Percentiles rank a stretch among this genome's conserved stretches.
Conservation (phyloP, 1,140 invertebrate species). For the Caenorhabditis remanei region DNA sequence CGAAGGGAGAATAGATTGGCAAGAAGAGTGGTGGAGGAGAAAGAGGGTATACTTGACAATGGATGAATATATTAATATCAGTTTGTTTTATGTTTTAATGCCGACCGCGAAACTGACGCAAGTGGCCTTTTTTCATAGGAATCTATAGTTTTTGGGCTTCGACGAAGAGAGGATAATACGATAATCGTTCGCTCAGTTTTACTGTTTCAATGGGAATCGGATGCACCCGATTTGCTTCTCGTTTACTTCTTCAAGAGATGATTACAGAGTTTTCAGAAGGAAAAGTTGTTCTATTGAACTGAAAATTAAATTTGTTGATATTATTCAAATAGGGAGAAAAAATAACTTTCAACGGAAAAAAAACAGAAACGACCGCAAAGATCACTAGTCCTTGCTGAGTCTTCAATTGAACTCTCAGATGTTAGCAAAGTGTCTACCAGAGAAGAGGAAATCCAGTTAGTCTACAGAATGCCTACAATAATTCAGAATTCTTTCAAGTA, state of each 20-base stretch:
- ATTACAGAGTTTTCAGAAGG: neutral
- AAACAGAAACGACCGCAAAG: neutral
- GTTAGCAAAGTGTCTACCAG: neutral
- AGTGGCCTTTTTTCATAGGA: neutral
- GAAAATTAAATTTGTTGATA: neutral
- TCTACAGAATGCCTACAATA: neutral
- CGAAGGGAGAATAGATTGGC: neutral
- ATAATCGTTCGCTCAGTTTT: constrained; percentile 40
- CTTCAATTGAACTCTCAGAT: neutral
- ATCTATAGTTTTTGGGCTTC: neutral
- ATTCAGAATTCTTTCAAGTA: constrained; percentile 20
- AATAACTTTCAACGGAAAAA: neutral
- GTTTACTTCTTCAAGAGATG: neutral
- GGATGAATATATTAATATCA: constrained; percentile 40
- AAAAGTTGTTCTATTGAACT: neutral
- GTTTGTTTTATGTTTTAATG: constrained; percentile 25
- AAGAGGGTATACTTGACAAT: constrained; percentile 23
- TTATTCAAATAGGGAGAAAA: no score
- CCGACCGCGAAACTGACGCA: constrained; percentile 4
- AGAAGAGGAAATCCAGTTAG: neutral
- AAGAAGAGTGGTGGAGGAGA: neutral
- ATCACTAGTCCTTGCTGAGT: neutral
- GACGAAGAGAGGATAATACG: constrained; percentile 15
- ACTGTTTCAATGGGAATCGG: neutral
- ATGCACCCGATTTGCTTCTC: neutral